Evolutionary conservation across 2,113 vertebrate species (phyloP).

Genomic region (Pteropus alecto): DNA sequence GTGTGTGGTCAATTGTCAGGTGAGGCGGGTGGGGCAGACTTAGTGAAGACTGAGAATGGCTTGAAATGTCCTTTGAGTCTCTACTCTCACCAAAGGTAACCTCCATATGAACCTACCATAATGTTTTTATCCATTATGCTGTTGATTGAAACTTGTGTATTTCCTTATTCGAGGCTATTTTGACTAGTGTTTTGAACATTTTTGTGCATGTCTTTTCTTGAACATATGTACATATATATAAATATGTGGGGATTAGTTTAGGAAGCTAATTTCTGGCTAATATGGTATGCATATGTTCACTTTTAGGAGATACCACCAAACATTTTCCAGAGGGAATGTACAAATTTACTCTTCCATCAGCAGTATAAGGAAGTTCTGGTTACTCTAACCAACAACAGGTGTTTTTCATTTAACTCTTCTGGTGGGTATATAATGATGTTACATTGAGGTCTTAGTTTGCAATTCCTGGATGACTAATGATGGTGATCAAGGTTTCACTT

Average conservation of each 20-base stretch:
- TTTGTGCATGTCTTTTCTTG: background rate
- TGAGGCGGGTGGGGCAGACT: background rate
- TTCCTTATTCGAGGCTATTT: background rate
- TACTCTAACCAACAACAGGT: too few species aligned
- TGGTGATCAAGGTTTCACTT: background rate
- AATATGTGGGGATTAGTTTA: background rate
- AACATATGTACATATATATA: too few species aligned
- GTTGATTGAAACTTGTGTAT: background rate
- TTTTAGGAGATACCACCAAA: background rate
- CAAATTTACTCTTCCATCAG: background rate
- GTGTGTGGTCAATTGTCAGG: too few species aligned
- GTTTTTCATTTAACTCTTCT: background rate
- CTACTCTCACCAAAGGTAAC: background rate
- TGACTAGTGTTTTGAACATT: background rate
- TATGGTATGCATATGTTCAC: background rate
- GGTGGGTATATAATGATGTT: background rate
- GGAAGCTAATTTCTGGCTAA: background rate
- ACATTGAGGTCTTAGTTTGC: background rate
- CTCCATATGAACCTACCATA: background rate
- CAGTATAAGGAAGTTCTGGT: too few species aligned
- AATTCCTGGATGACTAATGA: background rate
- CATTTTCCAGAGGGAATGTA: background rate
- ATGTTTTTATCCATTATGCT: background rate
- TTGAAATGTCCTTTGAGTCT: background rate
- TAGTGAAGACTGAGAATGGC: background rate